Percentiles rank a stretch among this genome's conserved stretches.
These are phyloP conservation scores for Antitype chi DNA, from an alignment of 2,888 invertebrate genomes.

Conservation along the genomic window DNA sequence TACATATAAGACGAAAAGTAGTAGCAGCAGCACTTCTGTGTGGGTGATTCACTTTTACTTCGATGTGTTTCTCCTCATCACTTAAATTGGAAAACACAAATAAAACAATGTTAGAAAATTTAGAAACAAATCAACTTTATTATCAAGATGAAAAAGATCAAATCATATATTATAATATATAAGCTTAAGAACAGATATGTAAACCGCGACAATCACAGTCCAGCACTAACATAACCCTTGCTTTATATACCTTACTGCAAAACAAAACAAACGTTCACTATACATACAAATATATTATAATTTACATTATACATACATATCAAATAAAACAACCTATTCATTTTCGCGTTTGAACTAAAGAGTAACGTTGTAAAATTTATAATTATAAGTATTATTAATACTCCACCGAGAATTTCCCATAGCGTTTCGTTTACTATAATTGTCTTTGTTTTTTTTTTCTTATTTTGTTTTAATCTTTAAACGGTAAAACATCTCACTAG, in stretches of 20 bases:
- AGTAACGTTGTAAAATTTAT: slow-evolving; percentile 83
- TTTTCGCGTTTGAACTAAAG: slow-evolving; percentile 78
- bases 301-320: slow-evolving; percentile 78
- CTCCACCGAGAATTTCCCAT: slow-evolving; percentile 84
- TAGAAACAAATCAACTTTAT: slow-evolving; percentile 91
- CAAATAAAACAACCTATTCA: slow-evolving; percentile 77
- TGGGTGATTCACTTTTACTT: neutral
- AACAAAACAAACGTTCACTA: slow-evolving; percentile 67
- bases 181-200: slow-evolving; percentile 88
- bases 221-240: slow-evolving; percentile 72
- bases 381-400: slow-evolving; percentile 79
- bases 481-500: slow-evolving; percentile 89
- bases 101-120: slow-evolving; percentile 85
- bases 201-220: slow-evolving; percentile 69
- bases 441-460: slow-evolving; percentile 83
- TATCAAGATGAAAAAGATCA: slow-evolving; percentile 91
- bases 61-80: neutral
- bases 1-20: neutral
- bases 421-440: slow-evolving; percentile 79
- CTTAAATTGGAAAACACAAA: slow-evolving; percentile 44
- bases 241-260: slow-evolving; percentile 67
- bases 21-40: neutral
- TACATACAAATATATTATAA: slow-evolving; percentile 72
- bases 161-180: slow-evolving; percentile 83
- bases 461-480: slow-evolving; percentile 81